Evolutionary conservation across 2,113 vertebrate species (phyloP).

Genomic region (Peromyscus leucopus): DNA sequence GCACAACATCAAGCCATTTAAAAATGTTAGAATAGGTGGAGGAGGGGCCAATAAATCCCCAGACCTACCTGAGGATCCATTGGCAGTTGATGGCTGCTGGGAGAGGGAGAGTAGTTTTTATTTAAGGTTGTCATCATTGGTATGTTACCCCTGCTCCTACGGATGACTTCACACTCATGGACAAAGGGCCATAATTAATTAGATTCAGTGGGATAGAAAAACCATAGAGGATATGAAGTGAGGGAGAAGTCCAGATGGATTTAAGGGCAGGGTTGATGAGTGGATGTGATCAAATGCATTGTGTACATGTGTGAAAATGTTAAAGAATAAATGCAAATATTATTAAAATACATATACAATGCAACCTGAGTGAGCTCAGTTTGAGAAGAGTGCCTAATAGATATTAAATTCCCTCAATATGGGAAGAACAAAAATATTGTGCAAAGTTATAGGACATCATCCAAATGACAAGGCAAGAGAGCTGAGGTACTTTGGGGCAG

Average conservation of each 20-base stretch:
- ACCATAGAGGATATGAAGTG: not conserved
- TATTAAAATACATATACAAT: conserved; percentile 55
- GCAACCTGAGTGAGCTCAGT: conserved; percentile 51
- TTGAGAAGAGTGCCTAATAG: conserved; percentile 59
- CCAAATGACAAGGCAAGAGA: conserved; percentile 56
- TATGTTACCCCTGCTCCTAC: not conserved
- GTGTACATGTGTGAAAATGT: not conserved
- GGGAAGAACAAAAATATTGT: conserved; percentile 54
- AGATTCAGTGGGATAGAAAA: not conserved
- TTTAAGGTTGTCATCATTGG: not conserved
- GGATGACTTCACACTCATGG: not conserved
- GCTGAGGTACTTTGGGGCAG: not conserved
- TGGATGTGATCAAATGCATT: conserved; percentile 19
- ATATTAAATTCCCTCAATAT: conserved; percentile 42
- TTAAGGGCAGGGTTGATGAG: not conserved
- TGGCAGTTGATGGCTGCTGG: too few species aligned
- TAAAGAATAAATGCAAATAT: not conserved
- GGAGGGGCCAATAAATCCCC: too few species aligned
- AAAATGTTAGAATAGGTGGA: not conserved
- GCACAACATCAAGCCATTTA: not conserved
- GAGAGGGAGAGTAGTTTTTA: not conserved
- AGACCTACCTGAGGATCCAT: not conserved
- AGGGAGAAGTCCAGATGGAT: not conserved
- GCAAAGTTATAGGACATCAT: not conserved
- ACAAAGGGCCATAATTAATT: not conserved